These are phyloP conservation scores for Zenarchopterus dispar DNA, from an alignment of 2,797 vertebrate species.

Conservation along the genomic window DNA sequence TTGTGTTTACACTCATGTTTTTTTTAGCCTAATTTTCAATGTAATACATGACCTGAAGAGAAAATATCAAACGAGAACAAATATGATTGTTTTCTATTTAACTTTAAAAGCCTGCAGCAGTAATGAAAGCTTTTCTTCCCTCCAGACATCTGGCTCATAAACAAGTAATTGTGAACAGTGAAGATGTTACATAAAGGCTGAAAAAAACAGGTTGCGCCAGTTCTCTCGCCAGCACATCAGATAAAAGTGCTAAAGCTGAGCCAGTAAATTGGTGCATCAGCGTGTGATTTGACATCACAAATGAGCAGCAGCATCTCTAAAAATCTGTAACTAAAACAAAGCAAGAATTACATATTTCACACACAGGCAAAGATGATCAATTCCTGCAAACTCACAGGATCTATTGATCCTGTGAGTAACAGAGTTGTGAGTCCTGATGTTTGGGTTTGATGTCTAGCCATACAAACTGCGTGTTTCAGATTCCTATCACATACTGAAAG, in stretches of 20 bases:
- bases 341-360: neutral
- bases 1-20: too few relatives aligned
- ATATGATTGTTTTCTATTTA: neutral
- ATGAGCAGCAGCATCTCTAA: neutral
- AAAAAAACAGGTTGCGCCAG: constrained; percentile 66
- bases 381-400: neutral
- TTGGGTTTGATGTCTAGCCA: constrained; percentile 32
- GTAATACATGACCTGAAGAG: constrained; percentile 7
- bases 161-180: constrained; percentile 7
- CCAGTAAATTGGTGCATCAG: constrained; percentile 6
- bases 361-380: neutral
- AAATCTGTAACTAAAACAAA: neutral
- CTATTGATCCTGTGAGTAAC: too few relatives aligned
- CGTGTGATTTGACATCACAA: constrained; percentile 31
- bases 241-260: constrained; percentile 41
- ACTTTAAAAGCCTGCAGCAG: constrained; percentile 18
- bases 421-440: constrained; percentile 16
- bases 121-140: neutral
- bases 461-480: constrained; percentile 37
- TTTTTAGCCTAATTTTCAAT: constrained; percentile 6
- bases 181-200: constrained; percentile 23
- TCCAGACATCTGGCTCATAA: constrained; percentile 15
- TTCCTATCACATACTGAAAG: constrained; percentile 28
- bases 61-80: constrained; percentile 29
- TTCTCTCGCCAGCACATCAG: constrained; percentile 46